Evolutionary conservation across 2,797 vertebrate species (phyloP).

Genomic region (Labroides dimidiatus): DNA sequence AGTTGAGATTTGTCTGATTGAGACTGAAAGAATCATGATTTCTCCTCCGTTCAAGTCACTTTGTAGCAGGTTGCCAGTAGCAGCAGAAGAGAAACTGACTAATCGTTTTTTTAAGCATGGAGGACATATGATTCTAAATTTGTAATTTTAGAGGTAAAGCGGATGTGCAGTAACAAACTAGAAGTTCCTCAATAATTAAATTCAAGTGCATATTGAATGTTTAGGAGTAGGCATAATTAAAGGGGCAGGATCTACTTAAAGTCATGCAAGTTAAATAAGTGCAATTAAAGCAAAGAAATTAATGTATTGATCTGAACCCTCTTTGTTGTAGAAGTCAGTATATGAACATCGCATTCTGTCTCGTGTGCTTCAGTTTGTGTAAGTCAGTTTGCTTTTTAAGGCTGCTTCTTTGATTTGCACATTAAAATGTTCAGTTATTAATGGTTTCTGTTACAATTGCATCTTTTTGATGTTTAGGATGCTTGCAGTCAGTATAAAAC

Average conservation of each 20-base stretch:
- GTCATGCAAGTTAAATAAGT: conserved; percentile 76
- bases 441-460: neutral
- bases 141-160: conserved; percentile 53
- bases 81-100: conserved; percentile 36
- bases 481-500: neutral
- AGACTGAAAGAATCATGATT: neutral
- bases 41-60: conserved; percentile 14
- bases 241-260: conserved; percentile 70
- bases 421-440: neutral
- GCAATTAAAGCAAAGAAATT: conserved; percentile 76
- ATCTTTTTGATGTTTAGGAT: conserved; percentile 2
- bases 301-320: conserved; percentile 76
- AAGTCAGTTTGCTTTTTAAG: conserved; percentile 9
- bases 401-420: neutral
- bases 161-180: conserved; percentile 62
- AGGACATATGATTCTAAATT: conserved; percentile 52
- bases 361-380: conserved; percentile 15
- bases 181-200: conserved; percentile 68
- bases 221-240: conserved; percentile 76
- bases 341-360: conserved; percentile 36
- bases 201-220: conserved; percentile 73
- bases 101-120: conserved; percentile 32
- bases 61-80: conserved; percentile 28
- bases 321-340: conserved; percentile 48
- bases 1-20: neutral